Conservation (phyloP, 1,140 invertebrate genomes). For the Elymnias hypermnestra region DNA sequence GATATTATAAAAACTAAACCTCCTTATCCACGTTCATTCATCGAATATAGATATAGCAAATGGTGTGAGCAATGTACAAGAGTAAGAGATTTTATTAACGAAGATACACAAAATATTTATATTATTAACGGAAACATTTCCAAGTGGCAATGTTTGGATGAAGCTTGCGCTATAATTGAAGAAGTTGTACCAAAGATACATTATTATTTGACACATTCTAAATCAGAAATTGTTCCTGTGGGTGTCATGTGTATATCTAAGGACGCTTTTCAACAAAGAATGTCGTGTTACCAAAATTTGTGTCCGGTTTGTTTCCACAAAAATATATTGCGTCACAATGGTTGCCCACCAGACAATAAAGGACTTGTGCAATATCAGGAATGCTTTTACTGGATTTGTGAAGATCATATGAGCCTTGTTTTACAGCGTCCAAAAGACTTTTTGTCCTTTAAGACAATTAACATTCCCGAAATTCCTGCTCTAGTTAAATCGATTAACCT, state of each 20-base stretch:
- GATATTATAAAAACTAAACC: constrained; percentile 50
- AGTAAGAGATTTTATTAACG: constrained; percentile 69
- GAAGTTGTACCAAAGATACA: constrained; percentile 39
- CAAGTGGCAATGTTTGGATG: constrained; percentile 72
- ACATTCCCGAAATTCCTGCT: constrained; percentile 72
- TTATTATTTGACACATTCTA: constrained; percentile 48
- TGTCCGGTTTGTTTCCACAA: constrained; percentile 76
- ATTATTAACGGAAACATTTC: constrained; percentile 53
- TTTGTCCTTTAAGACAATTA: constrained; percentile 40
- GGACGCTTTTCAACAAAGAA: constrained; percentile 67
- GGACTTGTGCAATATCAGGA: constrained; percentile 75
- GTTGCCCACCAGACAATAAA: constrained; percentile 62
- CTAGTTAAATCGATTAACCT: constrained; percentile 51
- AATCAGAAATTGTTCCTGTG: constrained; percentile 51
- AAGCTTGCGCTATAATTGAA: constrained; percentile 49
- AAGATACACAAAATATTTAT: constrained; percentile 73
- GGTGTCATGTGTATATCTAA: constrained; percentile 67
- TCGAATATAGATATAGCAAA: constrained; percentile 56
- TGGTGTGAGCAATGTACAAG: constrained; percentile 48
- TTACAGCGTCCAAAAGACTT: constrained; percentile 50
- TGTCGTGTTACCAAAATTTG: constrained; percentile 70
- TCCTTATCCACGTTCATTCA: constrained; percentile 57
- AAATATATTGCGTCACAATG: constrained; percentile 54
- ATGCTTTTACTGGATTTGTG: constrained; percentile 78
- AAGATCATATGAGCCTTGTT: constrained; percentile 66